These are phyloP conservation scores for Nebria salina DNA, from an alignment of 2,888 invertebrate species.

Conservation along the genomic window DNA sequence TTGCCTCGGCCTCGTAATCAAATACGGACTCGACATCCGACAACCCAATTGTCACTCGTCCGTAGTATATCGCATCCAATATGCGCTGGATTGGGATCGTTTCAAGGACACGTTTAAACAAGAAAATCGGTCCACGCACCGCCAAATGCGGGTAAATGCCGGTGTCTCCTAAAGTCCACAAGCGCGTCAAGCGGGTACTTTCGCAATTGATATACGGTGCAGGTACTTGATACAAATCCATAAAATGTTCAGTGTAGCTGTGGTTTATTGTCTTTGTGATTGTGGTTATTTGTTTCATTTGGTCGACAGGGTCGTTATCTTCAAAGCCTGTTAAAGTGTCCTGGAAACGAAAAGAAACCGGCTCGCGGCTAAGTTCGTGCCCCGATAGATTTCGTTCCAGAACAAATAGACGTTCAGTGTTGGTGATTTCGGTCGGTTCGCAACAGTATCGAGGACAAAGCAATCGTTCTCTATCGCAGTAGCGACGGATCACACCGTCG, in stretches of 20 bases:
- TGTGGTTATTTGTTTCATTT: not conserved
- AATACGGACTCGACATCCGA: not conserved
- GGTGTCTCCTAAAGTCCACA: not conserved
- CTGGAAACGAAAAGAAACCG: constrained; percentile 5
- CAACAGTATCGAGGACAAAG: not conserved
- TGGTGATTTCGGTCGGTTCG: not conserved
- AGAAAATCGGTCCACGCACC: not conserved
- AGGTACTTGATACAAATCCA: constrained; percentile 35
- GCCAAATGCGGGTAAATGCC: not conserved
- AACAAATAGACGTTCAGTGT: constrained; percentile 24
- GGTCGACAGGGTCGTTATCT: not conserved
- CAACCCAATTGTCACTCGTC: not conserved
- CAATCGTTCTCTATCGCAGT: not conserved
- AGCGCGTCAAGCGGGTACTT: not conserved
- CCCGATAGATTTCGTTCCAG: constrained; percentile 35
- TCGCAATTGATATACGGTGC: not conserved
- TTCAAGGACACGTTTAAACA: not conserved
- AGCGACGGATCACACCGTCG: constrained; percentile 15
- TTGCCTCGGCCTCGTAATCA: not conserved
- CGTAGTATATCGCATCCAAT: not conserved
- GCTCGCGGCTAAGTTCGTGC: not conserved
- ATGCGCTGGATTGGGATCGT: not conserved
- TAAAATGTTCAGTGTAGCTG: constrained; percentile 31
- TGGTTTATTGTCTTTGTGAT: constrained; percentile 10
- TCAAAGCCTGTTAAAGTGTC: constrained; percentile 14